A percentile compares a stretch with the other conserved stretches of the same genome.
These are phyloP conservation scores for Cheiracanthium punctorium DNA, from an alignment of 2,888 invertebrate species.

Conservation along the genomic window DNA sequence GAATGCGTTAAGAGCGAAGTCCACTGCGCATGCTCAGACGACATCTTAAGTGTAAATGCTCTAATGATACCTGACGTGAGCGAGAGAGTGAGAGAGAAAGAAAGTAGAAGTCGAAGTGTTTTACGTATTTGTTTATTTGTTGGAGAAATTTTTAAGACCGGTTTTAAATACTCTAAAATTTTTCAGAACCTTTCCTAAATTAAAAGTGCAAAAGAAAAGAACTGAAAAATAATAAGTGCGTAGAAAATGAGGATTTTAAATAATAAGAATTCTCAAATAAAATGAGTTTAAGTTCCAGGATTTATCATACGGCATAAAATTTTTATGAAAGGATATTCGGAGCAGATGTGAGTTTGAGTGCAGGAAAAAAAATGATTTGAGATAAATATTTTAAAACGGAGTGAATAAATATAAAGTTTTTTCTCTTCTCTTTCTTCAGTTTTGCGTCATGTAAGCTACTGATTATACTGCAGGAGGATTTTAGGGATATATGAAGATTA, in stretches of 20 bases:
- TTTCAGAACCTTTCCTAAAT: background rate
- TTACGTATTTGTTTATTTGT: conserved; percentile 45
- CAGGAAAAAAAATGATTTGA: background rate
- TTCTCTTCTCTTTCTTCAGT: too few relatives aligned
- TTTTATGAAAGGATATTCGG: background rate
- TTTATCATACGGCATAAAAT: background rate
- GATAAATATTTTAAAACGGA: background rate
- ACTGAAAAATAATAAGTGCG: background rate
- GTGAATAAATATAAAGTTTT: too few relatives aligned
- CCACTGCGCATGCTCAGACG: conserved; percentile 31
- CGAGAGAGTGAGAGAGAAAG: too few relatives aligned
- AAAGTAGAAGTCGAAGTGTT: conserved; percentile 22
- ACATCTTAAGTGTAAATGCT: background rate
- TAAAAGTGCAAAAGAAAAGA: background rate
- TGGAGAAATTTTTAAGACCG: conserved; percentile 45
- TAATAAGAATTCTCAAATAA: background rate
- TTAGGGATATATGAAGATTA: too few relatives aligned
- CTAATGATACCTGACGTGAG: conserved; percentile 60
- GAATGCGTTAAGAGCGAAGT: conserved; percentile 32
- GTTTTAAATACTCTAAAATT: conserved; percentile 43
- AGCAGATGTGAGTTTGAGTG: background rate
- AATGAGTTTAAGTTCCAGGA: background rate
- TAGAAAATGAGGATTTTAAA: background rate
- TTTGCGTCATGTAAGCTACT: too few relatives aligned
- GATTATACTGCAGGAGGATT: too few relatives aligned